Conservation (phyloP, 2,113 vertebrate species). For the Archilochus colubris region DNA sequence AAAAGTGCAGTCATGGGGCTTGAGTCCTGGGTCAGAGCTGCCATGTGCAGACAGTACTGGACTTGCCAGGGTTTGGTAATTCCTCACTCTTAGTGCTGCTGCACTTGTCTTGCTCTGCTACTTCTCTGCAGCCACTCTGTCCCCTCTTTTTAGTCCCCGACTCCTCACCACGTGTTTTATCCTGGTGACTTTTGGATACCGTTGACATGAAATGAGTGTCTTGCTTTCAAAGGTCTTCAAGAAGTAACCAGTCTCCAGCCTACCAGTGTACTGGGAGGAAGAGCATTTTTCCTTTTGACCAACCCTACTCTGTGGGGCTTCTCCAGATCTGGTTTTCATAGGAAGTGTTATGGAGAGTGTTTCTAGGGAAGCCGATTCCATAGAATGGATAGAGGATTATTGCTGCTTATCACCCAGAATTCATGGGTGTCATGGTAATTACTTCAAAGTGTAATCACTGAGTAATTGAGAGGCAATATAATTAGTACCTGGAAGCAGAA, state of each 20-base stretch:
- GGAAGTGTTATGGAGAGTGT: not conserved
- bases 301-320: not conserved
- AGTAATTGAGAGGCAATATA: constrained; percentile 24
- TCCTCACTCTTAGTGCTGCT: not conserved
- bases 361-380: not conserved
- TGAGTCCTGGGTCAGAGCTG: not conserved
- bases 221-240: not conserved
- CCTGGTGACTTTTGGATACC: not conserved
- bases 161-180: not conserved
- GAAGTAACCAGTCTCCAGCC: not conserved
- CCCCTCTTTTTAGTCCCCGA: not conserved
- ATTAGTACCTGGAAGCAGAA: constrained; percentile 54
- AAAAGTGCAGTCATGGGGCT: not conserved
- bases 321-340: not conserved
- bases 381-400: not conserved
- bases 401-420: not conserved
- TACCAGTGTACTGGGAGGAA: not conserved
- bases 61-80: not conserved
- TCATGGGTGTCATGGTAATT: not conserved
- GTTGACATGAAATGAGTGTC: not conserved
- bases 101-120: not conserved
- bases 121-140: not conserved
- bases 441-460: constrained; percentile 36
- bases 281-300: not conserved
- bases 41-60: not conserved